Conservation (phyloP, 2,113 vertebrate species). For the Hemiscyllium ocellatum region DNA sequence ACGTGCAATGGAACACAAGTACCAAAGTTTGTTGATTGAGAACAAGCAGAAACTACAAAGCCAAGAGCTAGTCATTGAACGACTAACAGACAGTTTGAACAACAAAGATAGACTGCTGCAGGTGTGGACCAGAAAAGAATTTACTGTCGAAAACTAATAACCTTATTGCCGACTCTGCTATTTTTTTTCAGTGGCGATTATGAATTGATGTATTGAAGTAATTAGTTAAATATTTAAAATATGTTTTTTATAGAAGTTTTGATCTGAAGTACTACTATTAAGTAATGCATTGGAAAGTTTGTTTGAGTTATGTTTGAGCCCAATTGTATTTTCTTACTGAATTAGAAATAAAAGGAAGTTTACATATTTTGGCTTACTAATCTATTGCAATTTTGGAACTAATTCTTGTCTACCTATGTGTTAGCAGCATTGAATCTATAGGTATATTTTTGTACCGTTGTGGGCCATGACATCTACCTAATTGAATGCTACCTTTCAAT, state of each 20-base stretch:
- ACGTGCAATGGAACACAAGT: conserved; percentile 63
- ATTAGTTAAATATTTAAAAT: background rate
- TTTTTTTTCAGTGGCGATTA: background rate
- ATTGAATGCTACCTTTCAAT: background rate
- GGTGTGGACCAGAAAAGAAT: conserved; percentile 51
- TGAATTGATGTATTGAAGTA: background rate
- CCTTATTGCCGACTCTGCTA: background rate
- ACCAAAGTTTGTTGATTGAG: conserved; percentile 64
- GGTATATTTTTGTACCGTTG: background rate
- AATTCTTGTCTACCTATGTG: background rate
- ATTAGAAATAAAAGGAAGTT: background rate
- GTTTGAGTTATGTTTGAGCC: background rate
- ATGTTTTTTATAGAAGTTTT: conserved; percentile 38
- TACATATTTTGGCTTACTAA: background rate
- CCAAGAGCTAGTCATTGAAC: conserved; percentile 66
- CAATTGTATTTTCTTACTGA: background rate
- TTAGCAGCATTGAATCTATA: background rate
- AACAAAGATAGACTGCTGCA: conserved; percentile 74
- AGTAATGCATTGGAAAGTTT: background rate
- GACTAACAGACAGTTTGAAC: conserved; percentile 59
- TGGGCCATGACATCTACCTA: background rate
- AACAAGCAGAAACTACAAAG: conserved; percentile 63
- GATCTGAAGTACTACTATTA: background rate
- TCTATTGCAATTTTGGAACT: background rate
- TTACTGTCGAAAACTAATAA: background rate